Conservation (phyloP, 2,888 invertebrate genomes). For the Galerucella calmariensis region DNA sequence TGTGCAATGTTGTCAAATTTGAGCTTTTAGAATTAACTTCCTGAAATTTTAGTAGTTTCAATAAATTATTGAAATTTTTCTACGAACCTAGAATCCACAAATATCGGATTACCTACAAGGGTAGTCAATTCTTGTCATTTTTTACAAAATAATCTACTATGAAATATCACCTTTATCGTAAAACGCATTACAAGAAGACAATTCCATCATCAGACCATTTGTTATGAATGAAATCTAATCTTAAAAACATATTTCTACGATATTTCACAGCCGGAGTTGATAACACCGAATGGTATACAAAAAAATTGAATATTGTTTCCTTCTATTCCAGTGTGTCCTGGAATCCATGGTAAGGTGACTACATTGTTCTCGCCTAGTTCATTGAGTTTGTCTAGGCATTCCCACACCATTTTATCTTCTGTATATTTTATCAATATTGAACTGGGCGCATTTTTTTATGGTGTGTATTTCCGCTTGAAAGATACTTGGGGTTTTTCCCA, state of each 20-base stretch:
- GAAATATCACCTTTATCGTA: constrained; percentile 11
- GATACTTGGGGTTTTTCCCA: no score
- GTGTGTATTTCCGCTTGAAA: no score
- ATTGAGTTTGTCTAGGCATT: no score
- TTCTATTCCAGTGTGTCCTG: no score
- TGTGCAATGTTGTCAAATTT: background rate
- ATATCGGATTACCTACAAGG: constrained; percentile 37
- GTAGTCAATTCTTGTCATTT: background rate
- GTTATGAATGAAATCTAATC: constrained; percentile 20
- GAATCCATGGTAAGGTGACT: no score
- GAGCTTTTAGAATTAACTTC: background rate
- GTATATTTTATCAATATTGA: no score
- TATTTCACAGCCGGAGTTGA: constrained; percentile 11
- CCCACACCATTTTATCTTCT: no score
- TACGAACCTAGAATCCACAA: constrained; percentile 37
- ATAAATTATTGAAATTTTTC: background rate
- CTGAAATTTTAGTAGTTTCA: background rate
- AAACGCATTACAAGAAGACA: constrained; percentile 17
- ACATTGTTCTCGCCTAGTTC: no score
- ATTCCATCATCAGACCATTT: constrained; percentile 25
- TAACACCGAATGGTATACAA: background rate
- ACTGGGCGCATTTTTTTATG: no score
- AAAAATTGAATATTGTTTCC: background rate
- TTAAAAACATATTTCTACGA: constrained; percentile 31
- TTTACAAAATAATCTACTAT: background rate